Percentiles rank a stretch among this genome's conserved stretches.
Evolutionary conservation across 2,797 vertebrate species (phyloP).

Genomic region (Halcyon badia): DNA sequence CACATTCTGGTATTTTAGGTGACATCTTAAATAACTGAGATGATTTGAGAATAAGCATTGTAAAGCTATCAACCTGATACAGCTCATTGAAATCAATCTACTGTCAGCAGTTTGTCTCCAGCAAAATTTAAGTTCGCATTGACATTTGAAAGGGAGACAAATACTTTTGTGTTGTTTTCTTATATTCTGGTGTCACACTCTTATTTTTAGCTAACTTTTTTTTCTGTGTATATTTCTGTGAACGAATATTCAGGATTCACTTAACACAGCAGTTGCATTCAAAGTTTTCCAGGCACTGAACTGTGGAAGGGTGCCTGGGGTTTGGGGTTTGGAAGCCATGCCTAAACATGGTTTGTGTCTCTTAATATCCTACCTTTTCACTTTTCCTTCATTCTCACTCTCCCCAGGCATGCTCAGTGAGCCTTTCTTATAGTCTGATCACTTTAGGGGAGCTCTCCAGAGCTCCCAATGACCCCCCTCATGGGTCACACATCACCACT

Average conservation of each 20-base stretch:
- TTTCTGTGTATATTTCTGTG: background rate
- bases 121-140: background rate
- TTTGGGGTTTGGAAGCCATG: background rate
- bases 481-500: background rate
- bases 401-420: background rate
- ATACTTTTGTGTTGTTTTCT: background rate
- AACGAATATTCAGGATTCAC: background rate
- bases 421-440: background rate
- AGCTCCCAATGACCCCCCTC: background rate
- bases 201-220: background rate
- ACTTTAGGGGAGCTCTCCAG: background rate
- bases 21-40: background rate
- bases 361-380: background rate
- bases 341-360: background rate
- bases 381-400: background rate
- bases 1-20: accelerated
- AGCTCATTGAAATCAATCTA: background rate
- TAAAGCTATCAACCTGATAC: background rate
- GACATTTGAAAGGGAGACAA: background rate
- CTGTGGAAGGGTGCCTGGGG: background rate
- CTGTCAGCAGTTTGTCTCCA: background rate
- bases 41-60: background rate
- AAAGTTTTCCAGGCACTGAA: background rate
- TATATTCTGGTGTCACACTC: background rate
- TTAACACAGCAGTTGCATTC: background rate